phyloP scores from a whole-genome alignment of 1,140 invertebrate species.

The Prorops nasuta region DNA sequence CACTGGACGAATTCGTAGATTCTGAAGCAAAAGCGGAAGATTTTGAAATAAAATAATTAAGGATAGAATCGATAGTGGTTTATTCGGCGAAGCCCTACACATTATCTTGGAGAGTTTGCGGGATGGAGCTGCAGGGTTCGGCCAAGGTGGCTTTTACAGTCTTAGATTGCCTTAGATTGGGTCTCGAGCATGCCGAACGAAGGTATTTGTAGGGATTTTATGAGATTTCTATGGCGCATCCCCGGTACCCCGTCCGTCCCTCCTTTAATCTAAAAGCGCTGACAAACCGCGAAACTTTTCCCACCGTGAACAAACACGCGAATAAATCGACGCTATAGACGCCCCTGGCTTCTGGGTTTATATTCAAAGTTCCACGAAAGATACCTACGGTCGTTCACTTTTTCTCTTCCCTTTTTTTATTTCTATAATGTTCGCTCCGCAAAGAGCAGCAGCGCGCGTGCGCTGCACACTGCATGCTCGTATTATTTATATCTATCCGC shows the following conservation, averaged over 20 bases:
- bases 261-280: slow-evolving; percentile 51
- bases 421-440: slow-evolving; percentile 14
- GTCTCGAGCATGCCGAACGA: slow-evolving; percentile 39
- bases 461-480: too few relatives aligned
- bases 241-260: slow-evolving; percentile 13
- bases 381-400: slow-evolving; percentile 27
- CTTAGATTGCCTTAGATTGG: background rate
- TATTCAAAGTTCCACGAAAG: slow-evolving; percentile 47
- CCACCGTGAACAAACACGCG: slow-evolving; percentile 51
- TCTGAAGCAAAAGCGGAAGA: too few relatives aligned
- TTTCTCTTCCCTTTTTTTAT: slow-evolving; percentile 21
- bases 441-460: background rate
- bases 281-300: slow-evolving; percentile 54
- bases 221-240: slow-evolving; percentile 43
- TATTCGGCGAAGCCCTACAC: too few relatives aligned
- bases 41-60: too few relatives aligned
- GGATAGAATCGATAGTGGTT: too few relatives aligned
- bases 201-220: slow-evolving; percentile 47
- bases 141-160: slow-evolving; percentile 23
- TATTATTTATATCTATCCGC: background rate
- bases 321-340: slow-evolving; percentile 47
- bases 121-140: too few relatives aligned
- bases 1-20: too few relatives aligned
- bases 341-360: slow-evolving; percentile 42
- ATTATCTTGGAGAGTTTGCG: too few relatives aligned